Evolutionary conservation across 2,113 vertebrate species (phyloP).

Genomic region (Tretioscincus oriximinensis): DNA sequence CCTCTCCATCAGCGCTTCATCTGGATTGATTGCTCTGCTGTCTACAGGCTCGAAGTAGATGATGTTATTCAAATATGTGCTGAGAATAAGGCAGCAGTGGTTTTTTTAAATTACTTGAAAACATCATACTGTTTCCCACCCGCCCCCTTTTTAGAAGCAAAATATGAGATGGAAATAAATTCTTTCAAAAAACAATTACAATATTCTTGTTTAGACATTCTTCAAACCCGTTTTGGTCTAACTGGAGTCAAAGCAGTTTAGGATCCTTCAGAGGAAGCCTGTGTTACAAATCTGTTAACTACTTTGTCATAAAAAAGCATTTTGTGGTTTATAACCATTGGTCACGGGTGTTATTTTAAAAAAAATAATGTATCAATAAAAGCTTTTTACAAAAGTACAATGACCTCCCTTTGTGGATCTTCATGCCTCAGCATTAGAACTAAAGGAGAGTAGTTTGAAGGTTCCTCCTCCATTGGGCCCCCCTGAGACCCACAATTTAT

Average conservation of each 20-base stretch:
- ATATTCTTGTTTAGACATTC: neutral
- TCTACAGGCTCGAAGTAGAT: conserved; percentile 95
- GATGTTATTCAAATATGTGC: neutral
- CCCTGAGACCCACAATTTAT: too few species aligned
- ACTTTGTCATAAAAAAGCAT: neutral
- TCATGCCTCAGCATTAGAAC: neutral
- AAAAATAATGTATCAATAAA: conserved; percentile 25
- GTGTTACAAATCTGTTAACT: neutral
- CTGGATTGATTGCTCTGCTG: conserved; percentile 94
- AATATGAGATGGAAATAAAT: neutral
- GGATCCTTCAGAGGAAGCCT: neutral
- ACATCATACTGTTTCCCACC: neutral
- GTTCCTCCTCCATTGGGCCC: too few species aligned
- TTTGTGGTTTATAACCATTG: neutral
- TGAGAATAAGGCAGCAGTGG: neutral
- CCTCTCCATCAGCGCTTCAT: conserved; percentile 93
- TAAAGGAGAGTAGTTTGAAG: too few species aligned
- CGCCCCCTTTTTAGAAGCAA: neutral
- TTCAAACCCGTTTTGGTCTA: conserved; percentile 38
- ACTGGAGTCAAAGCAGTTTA: neutral
- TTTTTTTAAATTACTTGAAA: conserved; percentile 30
- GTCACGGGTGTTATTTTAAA: neutral
- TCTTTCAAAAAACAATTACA: conserved; percentile 43
- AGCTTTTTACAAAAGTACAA: neutral
- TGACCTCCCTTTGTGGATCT: too few species aligned